phyloP scores from a whole-genome alignment of 2,797 vertebrate species.

The Epinephelus malabaricus region DNA sequence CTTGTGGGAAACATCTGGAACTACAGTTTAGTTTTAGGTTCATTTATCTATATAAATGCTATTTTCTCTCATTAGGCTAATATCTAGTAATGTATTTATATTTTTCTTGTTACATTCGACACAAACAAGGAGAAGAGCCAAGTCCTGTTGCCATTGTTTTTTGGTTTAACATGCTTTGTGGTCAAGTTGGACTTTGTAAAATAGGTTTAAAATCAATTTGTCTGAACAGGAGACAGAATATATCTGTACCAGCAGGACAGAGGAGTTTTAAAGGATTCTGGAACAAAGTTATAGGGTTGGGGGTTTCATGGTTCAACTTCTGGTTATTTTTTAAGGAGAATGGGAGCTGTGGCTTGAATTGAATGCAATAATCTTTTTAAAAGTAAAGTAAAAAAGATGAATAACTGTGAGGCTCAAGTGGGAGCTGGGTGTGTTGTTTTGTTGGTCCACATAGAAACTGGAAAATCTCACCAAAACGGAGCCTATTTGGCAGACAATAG shows the following conservation, averaged over 20 bases:
- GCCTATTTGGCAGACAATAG: slow-evolving; percentile 42
- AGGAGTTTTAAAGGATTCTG: background rate
- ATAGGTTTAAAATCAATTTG: background rate
- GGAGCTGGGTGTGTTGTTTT: background rate
- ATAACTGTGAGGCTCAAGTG: background rate
- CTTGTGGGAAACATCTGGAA: too few species aligned
- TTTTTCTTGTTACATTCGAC: background rate
- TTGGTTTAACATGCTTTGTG: background rate
- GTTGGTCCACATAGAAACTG: slow-evolving; percentile 9
- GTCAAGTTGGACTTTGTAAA: background rate
- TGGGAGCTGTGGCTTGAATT: background rate
- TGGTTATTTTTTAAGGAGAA: background rate
- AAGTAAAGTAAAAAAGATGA: background rate
- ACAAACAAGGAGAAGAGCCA: too few species aligned
- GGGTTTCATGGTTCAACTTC: background rate
- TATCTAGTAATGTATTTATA: background rate
- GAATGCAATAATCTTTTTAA: background rate
- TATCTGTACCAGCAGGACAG: background rate
- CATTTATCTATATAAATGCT: too few species aligned
- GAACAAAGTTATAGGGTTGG: background rate
- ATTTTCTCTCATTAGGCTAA: too few species aligned
- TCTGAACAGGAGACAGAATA: background rate
- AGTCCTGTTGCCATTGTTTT: background rate
- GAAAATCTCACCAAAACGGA: background rate
- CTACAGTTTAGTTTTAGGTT: too few species aligned